phyloP scores from a whole-genome alignment of 2,797 vertebrate species.

The Cottoperca gobio region DNA sequence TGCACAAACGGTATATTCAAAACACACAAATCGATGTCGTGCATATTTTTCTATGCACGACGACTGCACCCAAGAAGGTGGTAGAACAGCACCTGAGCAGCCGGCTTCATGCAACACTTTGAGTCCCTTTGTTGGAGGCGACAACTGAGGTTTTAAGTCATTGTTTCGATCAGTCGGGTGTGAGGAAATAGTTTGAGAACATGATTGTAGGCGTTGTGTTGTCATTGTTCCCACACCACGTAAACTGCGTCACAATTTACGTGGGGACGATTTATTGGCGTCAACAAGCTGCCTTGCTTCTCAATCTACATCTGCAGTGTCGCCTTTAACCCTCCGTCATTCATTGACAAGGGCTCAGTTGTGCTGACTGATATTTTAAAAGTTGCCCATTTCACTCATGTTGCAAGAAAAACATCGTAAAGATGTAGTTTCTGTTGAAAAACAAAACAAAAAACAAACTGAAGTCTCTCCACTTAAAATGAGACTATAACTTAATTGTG shows the following conservation, averaged over 20 bases:
- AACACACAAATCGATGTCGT: background rate
- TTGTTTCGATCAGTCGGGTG: background rate
- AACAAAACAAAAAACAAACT: too few species aligned
- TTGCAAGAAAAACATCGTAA: background rate
- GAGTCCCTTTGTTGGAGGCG: background rate
- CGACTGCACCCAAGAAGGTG: background rate
- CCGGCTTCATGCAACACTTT: background rate
- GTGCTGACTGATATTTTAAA: background rate
- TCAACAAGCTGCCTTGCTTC: background rate
- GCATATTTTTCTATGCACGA: too few species aligned
- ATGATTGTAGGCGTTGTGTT: background rate
- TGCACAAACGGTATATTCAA: constrained; percentile 4
- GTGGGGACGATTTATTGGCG: background rate
- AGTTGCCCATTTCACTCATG: background rate
- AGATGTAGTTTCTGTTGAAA: background rate
- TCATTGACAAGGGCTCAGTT: background rate
- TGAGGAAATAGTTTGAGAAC: background rate
- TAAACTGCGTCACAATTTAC: background rate
- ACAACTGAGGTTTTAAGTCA: background rate
- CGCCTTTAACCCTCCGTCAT: background rate
- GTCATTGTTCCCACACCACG: too few species aligned
- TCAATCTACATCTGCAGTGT: background rate
- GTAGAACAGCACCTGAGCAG: constrained; percentile 1
- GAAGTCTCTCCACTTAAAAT: too few species aligned
- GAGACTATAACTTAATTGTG: too few species aligned